phyloP scores from a whole-genome alignment of 2,888 invertebrate species.

The Noctua janthina region DNA sequence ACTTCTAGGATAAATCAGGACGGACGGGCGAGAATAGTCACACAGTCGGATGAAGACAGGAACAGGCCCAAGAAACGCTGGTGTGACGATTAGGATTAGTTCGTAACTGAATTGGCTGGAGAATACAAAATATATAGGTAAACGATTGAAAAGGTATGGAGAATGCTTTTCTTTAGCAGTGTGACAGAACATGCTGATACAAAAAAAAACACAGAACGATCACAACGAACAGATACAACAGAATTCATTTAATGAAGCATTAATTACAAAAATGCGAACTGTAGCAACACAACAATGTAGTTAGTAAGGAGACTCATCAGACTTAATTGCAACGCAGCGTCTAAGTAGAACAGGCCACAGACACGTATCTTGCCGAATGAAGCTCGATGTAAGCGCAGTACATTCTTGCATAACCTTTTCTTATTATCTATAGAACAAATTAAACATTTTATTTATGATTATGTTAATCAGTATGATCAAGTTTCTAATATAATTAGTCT shows the following conservation, averaged over 20 bases:
- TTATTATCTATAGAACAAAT: neutral
- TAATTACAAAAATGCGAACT: neutral
- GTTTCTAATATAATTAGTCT: neutral
- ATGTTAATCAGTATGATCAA: neutral
- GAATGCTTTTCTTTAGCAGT: neutral
- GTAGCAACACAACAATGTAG: neutral
- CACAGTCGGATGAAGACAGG: too few relatives aligned
- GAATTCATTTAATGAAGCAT: neutral
- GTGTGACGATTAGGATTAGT: too few relatives aligned
- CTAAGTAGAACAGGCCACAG: neutral
- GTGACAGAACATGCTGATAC: neutral
- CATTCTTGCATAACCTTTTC: slow-evolving; percentile 1
- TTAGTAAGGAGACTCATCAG: neutral
- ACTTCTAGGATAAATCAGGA: too few relatives aligned
- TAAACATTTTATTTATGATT: too few relatives aligned
- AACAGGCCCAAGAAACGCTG: too few relatives aligned
- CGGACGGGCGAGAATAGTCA: too few relatives aligned
- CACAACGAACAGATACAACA: neutral
- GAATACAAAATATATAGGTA: neutral
- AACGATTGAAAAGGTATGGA: neutral
- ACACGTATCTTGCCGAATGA: neutral
- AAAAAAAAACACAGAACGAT: neutral
- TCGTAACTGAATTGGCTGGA: neutral
- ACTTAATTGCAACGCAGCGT: neutral
- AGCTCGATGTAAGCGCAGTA: neutral